A percentile compares a stretch with the other conserved stretches of the same genome.
These are phyloP conservation scores for Barypeithes pellucidus DNA, from an alignment of 2,888 invertebrate species.

Conservation along the genomic window DNA sequence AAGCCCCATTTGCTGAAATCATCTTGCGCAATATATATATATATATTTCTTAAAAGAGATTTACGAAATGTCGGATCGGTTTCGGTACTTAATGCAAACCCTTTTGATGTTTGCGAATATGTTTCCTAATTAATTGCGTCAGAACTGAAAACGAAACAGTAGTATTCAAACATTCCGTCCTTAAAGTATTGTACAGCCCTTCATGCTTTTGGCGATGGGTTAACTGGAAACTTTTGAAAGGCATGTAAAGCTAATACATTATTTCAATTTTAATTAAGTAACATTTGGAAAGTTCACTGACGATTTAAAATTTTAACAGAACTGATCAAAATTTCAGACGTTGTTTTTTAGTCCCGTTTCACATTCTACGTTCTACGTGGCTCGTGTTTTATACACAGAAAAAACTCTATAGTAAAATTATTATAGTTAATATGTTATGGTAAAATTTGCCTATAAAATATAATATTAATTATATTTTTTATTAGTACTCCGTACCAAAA, in stretches of 20 bases:
- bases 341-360: too few relatives aligned
- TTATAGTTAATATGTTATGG: too few relatives aligned
- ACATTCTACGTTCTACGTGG: too few relatives aligned
- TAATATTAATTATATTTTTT: too few relatives aligned
- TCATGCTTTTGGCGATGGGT: neutral
- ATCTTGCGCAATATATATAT: neutral
- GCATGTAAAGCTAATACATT: neutral
- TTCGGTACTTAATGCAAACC: constrained; percentile 1
- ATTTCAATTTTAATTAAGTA: too few relatives aligned
- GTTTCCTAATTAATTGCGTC: neutral
- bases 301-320: too few relatives aligned
- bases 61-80: constrained; percentile 2
- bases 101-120: neutral
- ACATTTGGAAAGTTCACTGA: too few relatives aligned
- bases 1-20: constrained; percentile 5
- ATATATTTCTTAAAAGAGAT: neutral
- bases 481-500: too few relatives aligned
- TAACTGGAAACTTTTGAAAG: neutral
- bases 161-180: neutral
- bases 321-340: too few relatives aligned
- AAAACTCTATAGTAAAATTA: too few relatives aligned
- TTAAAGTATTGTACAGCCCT: neutral
- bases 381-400: too few relatives aligned
- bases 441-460: too few relatives aligned
- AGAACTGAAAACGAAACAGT: neutral